Evolutionary conservation across 2,888 invertebrate genomes (phyloP).

Genomic region (Philhelius pedissequus): DNA sequence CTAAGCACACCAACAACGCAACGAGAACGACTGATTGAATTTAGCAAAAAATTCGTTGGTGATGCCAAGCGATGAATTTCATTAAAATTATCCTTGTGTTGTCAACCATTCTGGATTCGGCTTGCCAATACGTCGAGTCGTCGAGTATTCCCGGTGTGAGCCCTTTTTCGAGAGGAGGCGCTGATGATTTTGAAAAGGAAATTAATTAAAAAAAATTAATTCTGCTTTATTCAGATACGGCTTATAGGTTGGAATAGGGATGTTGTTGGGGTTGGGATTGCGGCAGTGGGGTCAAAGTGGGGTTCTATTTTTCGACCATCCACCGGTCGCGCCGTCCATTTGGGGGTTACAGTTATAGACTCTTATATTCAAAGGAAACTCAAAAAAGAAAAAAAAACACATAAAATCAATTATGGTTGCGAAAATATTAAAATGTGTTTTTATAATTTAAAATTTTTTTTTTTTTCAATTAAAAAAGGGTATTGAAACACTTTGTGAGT

Average conservation of each 20-base stretch:
- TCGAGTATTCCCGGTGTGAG: background rate
- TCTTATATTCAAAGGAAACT: background rate
- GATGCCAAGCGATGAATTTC: conserved; percentile 62
- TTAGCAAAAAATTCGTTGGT: conserved; percentile 57
- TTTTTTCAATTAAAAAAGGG: conserved; percentile 41
- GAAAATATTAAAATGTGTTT: conserved; percentile 51
- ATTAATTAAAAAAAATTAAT: conserved; percentile 63
- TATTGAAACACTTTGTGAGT: conserved; percentile 23
- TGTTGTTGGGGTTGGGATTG: background rate
- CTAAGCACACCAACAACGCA: too few species aligned
- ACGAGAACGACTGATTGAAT: conserved; percentile 58
- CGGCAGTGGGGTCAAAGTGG: background rate
- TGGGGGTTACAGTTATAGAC: background rate
- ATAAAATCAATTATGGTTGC: conserved; percentile 22
- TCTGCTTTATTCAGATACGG: conserved; percentile 15
- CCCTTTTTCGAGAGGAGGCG: background rate
- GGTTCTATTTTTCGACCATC: conserved; percentile 44
- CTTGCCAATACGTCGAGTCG: background rate
- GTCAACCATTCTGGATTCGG: conserved; percentile 56
- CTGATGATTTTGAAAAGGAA: conserved; percentile 56
- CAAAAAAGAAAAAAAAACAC: background rate
- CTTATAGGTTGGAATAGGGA: background rate
- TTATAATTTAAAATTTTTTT: too few species aligned
- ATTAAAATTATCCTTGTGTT: conserved; percentile 59
- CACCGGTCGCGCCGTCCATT: conserved; percentile 40